Evolutionary conservation across 1,140 invertebrate species (phyloP).

Genomic region (Pogonomyrmex barbatus): DNA sequence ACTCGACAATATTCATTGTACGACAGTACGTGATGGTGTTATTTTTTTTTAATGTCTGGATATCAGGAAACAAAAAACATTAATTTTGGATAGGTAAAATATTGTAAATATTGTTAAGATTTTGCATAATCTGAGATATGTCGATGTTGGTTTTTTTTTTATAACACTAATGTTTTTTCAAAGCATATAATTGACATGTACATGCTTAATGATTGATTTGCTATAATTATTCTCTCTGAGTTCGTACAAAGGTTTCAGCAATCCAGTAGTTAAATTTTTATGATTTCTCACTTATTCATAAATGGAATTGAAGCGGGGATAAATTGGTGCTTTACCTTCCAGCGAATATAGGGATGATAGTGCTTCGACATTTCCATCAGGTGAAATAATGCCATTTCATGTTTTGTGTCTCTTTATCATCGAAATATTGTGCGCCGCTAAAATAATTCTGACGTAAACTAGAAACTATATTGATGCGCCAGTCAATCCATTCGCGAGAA

Average conservation of each 20-base stretch:
- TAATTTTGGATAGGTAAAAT: not conserved
- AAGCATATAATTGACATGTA: not conserved
- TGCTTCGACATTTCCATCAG: constrained; percentile 3
- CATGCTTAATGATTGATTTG: not conserved
- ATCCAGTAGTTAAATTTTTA: not conserved
- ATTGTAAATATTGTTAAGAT: not conserved
- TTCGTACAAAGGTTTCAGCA: not conserved
- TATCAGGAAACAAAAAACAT: not conserved
- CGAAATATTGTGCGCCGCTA: not conserved
- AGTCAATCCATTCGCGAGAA: constrained; percentile 9
- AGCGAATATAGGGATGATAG: constrained; percentile 2
- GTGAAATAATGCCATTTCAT: constrained; percentile 7
- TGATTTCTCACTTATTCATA: constrained; percentile 17
- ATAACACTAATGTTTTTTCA: not conserved
- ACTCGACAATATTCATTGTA: not conserved
- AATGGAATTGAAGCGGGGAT: constrained; percentile 16
- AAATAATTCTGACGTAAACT: constrained; percentile 32
- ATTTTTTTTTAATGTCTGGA: not conserved
- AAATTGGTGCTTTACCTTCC: not conserved
- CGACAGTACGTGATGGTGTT: not conserved
- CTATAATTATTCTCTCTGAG: not conserved
- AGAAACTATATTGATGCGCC: not conserved
- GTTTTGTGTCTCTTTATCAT: not conserved
- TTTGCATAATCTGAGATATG: not conserved
- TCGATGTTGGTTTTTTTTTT: not conserved